phyloP scores from a whole-genome alignment of 2,888 invertebrate genomes.

The Apantesis nais region DNA sequence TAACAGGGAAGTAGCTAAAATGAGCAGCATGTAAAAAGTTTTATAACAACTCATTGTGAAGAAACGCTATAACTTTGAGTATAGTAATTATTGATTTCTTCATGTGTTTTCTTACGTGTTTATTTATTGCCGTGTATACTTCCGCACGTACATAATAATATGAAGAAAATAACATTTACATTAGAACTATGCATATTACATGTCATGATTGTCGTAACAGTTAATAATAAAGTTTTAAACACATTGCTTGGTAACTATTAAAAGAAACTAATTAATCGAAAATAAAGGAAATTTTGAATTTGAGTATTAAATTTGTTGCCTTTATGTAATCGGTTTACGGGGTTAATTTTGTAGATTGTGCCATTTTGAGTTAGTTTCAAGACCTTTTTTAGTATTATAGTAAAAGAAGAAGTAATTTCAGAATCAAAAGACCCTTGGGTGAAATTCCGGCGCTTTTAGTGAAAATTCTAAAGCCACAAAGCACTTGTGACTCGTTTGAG shows the following conservation, averaged over 20 bases:
- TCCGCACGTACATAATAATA: slow-evolving; percentile 21
- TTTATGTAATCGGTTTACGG: background rate
- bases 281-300: background rate
- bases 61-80: slow-evolving; percentile 1
- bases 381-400: background rate
- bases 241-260: background rate
- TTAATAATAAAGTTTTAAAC: background rate
- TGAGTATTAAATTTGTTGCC: background rate
- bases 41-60: background rate
- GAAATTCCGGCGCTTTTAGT: background rate
- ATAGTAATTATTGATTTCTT: slow-evolving; percentile 13
- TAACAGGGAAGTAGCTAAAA: background rate
- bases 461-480: background rate
- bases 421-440: too few species aligned
- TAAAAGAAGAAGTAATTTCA: background rate
- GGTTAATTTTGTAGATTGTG: background rate
- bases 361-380: background rate
- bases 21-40: background rate
- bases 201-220: background rate
- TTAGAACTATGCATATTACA: background rate
- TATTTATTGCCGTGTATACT: slow-evolving; percentile 33
- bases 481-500: background rate
- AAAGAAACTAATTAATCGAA: background rate
- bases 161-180: slow-evolving; percentile 6
- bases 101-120: slow-evolving; percentile 29